Conservation (phyloP, 2,797 vertebrate genomes). For the Cossypha caffra region DNA sequence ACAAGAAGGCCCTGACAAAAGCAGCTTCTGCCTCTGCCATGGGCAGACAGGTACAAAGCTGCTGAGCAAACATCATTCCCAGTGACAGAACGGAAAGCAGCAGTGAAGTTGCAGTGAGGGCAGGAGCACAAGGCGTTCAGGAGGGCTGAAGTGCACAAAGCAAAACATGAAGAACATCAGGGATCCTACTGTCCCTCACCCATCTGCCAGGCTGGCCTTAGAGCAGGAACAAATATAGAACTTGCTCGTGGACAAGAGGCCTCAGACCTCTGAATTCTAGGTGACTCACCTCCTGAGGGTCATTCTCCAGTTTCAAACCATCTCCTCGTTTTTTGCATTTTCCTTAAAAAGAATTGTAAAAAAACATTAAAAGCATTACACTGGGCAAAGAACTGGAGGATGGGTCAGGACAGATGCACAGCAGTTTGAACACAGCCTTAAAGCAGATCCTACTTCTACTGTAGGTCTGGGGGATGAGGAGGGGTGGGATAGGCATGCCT, state of each 20-base stretch:
- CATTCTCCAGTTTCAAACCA: slow-evolving; percentile 94
- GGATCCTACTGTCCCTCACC: background rate
- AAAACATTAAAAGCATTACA: background rate
- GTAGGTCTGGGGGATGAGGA: background rate
- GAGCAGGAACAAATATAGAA: background rate
- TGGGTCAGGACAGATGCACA: background rate
- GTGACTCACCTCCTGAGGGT: slow-evolving; percentile 92
- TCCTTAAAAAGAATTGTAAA: slow-evolving; percentile 76
- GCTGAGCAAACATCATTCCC: background rate
- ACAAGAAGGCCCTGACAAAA: background rate
- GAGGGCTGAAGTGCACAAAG: background rate
- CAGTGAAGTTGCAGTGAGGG: background rate
- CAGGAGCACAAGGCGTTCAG: background rate
- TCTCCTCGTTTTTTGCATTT: slow-evolving; percentile 94
- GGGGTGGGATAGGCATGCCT: background rate
- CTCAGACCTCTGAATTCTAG: background rate
- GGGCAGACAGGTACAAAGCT: background rate
- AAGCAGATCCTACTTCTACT: background rate
- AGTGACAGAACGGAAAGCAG: background rate
- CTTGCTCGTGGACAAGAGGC: background rate
- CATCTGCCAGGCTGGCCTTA: background rate
- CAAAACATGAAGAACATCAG: background rate
- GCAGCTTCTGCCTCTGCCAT: background rate
- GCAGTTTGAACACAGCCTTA: background rate
- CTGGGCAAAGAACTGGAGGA: background rate